Conservation (phyloP, 2,888 invertebrate species). For the Parasteatoda lunata region DNA sequence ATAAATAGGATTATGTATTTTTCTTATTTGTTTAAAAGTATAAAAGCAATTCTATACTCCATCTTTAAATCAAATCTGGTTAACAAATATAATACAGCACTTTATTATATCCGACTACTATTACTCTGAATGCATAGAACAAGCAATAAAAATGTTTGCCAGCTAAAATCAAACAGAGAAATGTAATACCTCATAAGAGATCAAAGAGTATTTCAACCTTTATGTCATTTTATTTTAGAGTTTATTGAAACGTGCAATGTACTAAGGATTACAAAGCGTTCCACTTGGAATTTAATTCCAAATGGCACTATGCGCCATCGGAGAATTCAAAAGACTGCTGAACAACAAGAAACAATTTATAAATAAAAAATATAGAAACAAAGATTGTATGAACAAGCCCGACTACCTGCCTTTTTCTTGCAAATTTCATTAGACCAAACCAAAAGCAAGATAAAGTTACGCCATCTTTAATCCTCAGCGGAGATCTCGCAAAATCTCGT, state of each 20-base stretch:
- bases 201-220: too few relatives aligned
- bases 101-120: too few relatives aligned
- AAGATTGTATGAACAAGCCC: neutral
- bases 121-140: too few relatives aligned
- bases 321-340: neutral
- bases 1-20: too few relatives aligned
- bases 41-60: too few relatives aligned
- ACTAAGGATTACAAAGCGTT: neutral
- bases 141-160: too few relatives aligned
- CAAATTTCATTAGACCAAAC: constrained; percentile 59
- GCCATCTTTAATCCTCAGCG: constrained; percentile 60
- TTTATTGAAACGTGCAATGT: neutral
- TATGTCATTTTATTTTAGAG: neutral
- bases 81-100: too few relatives aligned
- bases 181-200: too few relatives aligned
- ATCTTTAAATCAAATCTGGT: too few relatives aligned
- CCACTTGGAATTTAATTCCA: neutral
- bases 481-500: constrained; percentile 63
- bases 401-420: constrained; percentile 32
- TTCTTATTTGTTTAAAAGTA: too few relatives aligned
- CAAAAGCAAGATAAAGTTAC: constrained; percentile 55
- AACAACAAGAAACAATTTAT: neutral
- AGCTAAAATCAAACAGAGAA: too few relatives aligned
- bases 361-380: neutral
- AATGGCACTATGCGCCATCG: neutral